Evolutionary conservation across 2,888 invertebrate species (phyloP).

Genomic region (Ryuthela nishihirai): DNA sequence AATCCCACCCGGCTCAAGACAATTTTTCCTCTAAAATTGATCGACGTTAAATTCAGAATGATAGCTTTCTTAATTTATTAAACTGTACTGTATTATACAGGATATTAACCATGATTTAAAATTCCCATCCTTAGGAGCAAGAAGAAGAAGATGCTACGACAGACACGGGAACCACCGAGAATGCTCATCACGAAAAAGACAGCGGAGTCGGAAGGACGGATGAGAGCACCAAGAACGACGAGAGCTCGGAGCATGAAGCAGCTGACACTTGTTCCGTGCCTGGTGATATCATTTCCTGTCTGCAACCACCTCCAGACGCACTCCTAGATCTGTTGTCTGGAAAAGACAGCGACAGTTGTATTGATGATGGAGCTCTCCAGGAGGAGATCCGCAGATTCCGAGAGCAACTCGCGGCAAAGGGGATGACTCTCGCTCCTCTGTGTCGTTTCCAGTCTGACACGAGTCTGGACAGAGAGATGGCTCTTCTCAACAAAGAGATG

Average conservation of each 20-base stretch:
- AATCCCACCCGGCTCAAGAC: too few species aligned
- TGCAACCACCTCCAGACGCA: not conserved
- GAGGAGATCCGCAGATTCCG: not conserved
- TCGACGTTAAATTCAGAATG: too few species aligned
- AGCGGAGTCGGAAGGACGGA: slow-evolving; percentile 13
- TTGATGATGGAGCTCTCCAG: not conserved
- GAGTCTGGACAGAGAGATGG: slow-evolving; percentile 55
- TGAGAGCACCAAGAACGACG: slow-evolving; percentile 11
- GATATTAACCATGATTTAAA: too few species aligned
- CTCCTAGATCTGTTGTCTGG: not conserved
- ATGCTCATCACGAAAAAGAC: slow-evolving; percentile 6
- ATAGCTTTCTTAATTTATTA: too few species aligned
- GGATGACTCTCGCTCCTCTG: not conserved
- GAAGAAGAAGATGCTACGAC: slow-evolving; percentile 1
- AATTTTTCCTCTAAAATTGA: too few species aligned
- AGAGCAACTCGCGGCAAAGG: not conserved
- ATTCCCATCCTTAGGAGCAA: too few species aligned
- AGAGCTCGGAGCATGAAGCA: slow-evolving; percentile 6
- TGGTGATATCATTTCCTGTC: not conserved
- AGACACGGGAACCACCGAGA: slow-evolving; percentile 3
- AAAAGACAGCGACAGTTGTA: not conserved
- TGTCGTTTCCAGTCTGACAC: slow-evolving; percentile 45
- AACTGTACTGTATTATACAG: too few species aligned
- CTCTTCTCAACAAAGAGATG: slow-evolving; percentile 58
- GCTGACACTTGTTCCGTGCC: not conserved